Conservation (phyloP, 92 coral and sea anemone genomes). For the Porites rus region DNA sequence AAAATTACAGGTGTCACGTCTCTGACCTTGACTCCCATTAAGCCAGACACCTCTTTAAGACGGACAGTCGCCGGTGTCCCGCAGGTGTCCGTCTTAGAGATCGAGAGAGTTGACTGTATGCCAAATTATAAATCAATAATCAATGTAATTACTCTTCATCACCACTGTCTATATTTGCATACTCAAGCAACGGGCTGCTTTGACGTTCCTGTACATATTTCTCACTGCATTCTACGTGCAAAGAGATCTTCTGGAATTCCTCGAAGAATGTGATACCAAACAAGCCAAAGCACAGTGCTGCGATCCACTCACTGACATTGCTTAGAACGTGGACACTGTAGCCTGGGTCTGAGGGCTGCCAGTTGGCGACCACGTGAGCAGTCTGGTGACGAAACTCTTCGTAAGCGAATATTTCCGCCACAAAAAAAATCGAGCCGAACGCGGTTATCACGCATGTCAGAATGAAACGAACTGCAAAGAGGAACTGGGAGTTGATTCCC, state of each 20-base stretch:
- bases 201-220: slow-evolving; percentile 47
- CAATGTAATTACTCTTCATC: slow-evolving; percentile 17
- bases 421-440: slow-evolving; percentile 87
- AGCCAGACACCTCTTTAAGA: too few relatives aligned
- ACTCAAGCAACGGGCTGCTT: slow-evolving; percentile 35
- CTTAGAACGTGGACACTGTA: slow-evolving; percentile 98
- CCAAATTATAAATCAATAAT: too few relatives aligned
- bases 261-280: slow-evolving; percentile 91
- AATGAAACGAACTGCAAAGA: slow-evolving; percentile 89
- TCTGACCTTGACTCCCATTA: too few relatives aligned
- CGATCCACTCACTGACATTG: slow-evolving; percentile 96
- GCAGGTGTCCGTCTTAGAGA: too few relatives aligned
- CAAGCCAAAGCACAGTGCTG: slow-evolving; percentile 90
- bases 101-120: too few relatives aligned
- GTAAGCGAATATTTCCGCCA: slow-evolving; percentile 88
- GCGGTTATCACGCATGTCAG: slow-evolving; percentile 85
- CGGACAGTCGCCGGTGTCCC: too few relatives aligned
- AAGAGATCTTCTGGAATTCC: slow-evolving; percentile 90
- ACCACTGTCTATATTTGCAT: slow-evolving; percentile 22
- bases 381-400: slow-evolving; percentile 88
- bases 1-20: too few relatives aligned
- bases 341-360: slow-evolving; percentile 98
- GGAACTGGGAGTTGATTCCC: slow-evolving; percentile 76
- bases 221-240: slow-evolving; percentile 81
- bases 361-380: slow-evolving; percentile 85